Base-by-base conservation (phyloP, 1,140 invertebrate species). In the Drosophila orosa region DNA sequence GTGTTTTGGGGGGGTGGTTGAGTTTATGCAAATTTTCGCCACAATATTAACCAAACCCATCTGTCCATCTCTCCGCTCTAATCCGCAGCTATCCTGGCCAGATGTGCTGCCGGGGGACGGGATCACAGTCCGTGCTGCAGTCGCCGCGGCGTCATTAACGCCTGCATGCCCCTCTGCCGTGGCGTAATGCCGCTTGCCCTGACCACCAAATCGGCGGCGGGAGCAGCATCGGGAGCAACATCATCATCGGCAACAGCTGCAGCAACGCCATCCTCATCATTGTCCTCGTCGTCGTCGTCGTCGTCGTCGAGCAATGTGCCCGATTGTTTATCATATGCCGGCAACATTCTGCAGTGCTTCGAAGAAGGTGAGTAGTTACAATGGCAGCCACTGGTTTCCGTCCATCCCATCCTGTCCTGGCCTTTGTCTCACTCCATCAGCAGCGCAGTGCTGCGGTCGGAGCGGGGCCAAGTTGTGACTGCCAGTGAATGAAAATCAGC, bases 301-400 rank as follows among this genome's bases (percentile, higher is more conserved):
- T 56, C 44, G 60, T 60, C 67, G 44, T 31, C 59, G 42, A 58
- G 74, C 59, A 80, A 66, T 80, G 74, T 69, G 65, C 84, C 90
- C 24, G 91, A 94, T 44, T 97, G 96, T 92, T 93, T 96, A 29
- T 94, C 95, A 5, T 97, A 95, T 91, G 95, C 96, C 61, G 96
- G 96, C 39, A 97, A 97, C 91, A 96, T 97, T 74, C 94, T 96
- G 25, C 95, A 96, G 92, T 97, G 96, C 92, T 96, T 96, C 80
- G 96, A 97, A 92, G 96, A 97, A 94, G 96, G 95, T 96, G 35
- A 91, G 86, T 84, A 45, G 57, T 42, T 65, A 45, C 42, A 27
- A 44, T 31, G 44, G 25, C 54, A 61, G 31, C 24, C 25, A 19
- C 57, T 60, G 60, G 25, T 29, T 39, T 58, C 19, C 57, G 52